Evolutionary conservation across 1,140 invertebrate genomes (phyloP).

Genomic region (Thaumatotibia leucotreta): DNA sequence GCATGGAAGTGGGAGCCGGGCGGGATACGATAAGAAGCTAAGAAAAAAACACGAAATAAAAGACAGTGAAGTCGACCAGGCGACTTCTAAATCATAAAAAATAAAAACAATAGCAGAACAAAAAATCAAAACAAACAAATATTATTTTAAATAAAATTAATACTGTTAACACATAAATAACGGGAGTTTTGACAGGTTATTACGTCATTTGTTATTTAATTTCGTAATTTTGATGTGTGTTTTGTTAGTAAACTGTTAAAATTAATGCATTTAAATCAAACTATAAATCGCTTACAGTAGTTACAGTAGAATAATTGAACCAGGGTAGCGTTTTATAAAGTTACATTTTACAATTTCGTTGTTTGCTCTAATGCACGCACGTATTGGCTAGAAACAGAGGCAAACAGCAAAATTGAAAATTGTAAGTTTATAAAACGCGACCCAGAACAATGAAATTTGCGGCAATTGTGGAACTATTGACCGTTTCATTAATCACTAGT

Average conservation of each 20-base stretch:
- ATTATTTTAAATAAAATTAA: not conserved
- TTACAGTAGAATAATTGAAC: too few relatives aligned
- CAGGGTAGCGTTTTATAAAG: too few relatives aligned
- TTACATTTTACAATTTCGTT: too few relatives aligned
- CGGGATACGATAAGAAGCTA: not conserved
- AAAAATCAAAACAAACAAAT: not conserved
- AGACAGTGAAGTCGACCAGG: not conserved
- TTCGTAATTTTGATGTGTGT: not conserved
- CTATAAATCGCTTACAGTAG: too few relatives aligned
- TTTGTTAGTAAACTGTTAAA: not conserved
- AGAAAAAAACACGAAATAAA: not conserved
- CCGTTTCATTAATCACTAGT: too few relatives aligned
- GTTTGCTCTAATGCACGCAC: too few relatives aligned
- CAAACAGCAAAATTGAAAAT: too few relatives aligned
- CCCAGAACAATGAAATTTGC: too few relatives aligned
- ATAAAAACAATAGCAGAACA: not conserved
- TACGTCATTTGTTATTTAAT: not conserved
- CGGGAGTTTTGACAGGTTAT: not conserved
- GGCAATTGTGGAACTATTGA: too few relatives aligned
- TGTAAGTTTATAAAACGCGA: too few relatives aligned
- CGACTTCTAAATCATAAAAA: not conserved
- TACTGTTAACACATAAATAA: not conserved
- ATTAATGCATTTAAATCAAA: too few relatives aligned
- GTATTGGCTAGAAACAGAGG: too few relatives aligned
- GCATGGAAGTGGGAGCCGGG: not conserved